These are phyloP conservation scores for Drosophila parabipectinata DNA, from an alignment of 1,140 invertebrate species.

Conservation along the genomic window DNA sequence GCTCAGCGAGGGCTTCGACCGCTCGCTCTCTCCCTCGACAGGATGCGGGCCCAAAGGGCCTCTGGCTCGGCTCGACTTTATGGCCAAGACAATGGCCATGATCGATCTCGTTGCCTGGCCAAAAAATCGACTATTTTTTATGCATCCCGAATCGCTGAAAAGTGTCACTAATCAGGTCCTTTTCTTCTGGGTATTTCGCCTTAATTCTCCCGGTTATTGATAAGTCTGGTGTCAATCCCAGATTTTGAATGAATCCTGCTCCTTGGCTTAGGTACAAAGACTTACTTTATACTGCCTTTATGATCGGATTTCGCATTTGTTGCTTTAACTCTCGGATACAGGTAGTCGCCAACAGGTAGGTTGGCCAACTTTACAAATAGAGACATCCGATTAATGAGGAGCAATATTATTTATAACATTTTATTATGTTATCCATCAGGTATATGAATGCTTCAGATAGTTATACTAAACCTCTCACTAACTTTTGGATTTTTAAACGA, in stretches of 20 bases:
- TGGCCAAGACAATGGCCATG: conserved; percentile 49
- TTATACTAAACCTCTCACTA: no score
- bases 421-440: background rate
- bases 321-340: background rate
- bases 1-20: conserved; percentile 30
- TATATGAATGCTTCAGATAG: no score
- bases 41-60: conserved; percentile 21
- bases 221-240: conserved; percentile 59
- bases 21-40: conserved; percentile 35
- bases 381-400: background rate
- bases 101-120: conserved; percentile 32
- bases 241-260: conserved; percentile 74
- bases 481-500: background rate
- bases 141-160: conserved; percentile 37
- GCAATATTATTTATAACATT: conserved; percentile 1
- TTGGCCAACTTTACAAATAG: no score
- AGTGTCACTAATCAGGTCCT: conserved; percentile 34
- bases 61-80: conserved; percentile 23
- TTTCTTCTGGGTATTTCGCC: conserved; percentile 21
- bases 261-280: conserved; percentile 45
- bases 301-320: conserved; percentile 45
- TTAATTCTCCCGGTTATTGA: conserved; percentile 64
- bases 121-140: conserved; percentile 44
- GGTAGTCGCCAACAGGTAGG: background rate
- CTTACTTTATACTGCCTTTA: conserved; percentile 52